Conservation (phyloP, 2,888 invertebrate genomes). For the Tipula lateralis region DNA sequence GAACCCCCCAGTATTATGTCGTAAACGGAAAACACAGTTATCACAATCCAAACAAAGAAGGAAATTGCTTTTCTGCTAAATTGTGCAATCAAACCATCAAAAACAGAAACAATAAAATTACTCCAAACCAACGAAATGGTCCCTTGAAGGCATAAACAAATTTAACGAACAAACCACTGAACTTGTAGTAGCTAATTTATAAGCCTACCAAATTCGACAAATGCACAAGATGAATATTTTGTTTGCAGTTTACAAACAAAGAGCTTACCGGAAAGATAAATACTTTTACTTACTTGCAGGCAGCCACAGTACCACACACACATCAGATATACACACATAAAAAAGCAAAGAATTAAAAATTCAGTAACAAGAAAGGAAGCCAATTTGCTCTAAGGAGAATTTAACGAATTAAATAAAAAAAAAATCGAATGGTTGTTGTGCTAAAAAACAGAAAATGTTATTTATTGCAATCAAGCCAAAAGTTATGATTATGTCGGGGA, state of each 20-base stretch:
- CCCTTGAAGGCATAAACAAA: neutral
- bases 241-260: neutral
- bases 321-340: neutral
- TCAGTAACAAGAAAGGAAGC: conserved; percentile 19
- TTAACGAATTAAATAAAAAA: neutral
- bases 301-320: neutral
- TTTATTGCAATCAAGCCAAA: conserved; percentile 11
- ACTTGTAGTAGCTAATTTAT: neutral
- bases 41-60: too few species aligned
- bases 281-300: neutral
- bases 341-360: neutral
- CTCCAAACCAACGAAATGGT: neutral
- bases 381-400: neutral
- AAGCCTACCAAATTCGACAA: neutral
- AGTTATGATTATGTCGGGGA: neutral
- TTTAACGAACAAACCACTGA: neutral
- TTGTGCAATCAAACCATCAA: neutral
- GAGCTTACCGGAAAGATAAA: neutral
- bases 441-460: neutral
- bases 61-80: neutral
- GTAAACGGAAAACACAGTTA: too few species aligned
- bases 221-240: neutral
- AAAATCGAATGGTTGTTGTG: neutral
- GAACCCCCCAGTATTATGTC: too few species aligned
- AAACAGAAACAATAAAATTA: too few species aligned